Evolutionary conservation across 2,113 vertebrate genomes (phyloP), one percentile per base, ranked within the genome.

Genomic region (Podilymbus podiceps): DNA sequence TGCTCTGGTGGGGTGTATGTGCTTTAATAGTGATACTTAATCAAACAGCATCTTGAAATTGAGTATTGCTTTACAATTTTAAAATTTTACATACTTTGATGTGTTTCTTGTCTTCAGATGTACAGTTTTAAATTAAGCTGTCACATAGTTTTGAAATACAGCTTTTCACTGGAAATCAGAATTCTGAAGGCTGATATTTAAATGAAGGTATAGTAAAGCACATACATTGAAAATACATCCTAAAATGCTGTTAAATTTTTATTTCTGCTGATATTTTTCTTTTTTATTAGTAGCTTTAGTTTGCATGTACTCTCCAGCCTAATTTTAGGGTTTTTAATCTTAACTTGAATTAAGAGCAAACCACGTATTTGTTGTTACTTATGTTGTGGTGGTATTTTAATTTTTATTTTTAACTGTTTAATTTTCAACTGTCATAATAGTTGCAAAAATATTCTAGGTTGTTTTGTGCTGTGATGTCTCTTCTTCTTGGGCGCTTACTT

Each of bases 161-260:
- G 9, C 7, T 88, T 95, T 85, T 62, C 1, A 38, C 5, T 46
- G 38, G 47, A 77, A 66, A 62, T 67, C 38, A 72, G 21, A 58
- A 59, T 79, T 92, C 31, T 31, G 56, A 90, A 64, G 17, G 38
- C 38, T 89, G 25, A 14, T 63, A 49, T 38, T 76, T 64, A 80
- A 80, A 55, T 0, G 0, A 86, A 68, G 0, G 0, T 60, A 21
- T 40, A 24, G 8, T 63, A 80, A 50, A 95, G 81, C 21, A 67
- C 44, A 42, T 20, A 25, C 1, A 4, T 67, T 4, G 5, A 67
- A 94, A 91, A 64, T 18, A 74, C 4, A 71, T 69, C 11, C 15
- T 53, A 58, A 94, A 91, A 49, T 42, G 7, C 0, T 30, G 16
- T 58, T 77, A 49, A 66, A 4, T 63, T 35, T 62, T 74, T 68